A percentile compares a stretch with the other conserved stretches of the same genome.
phyloP scores from a whole-genome alignment of 2,113 vertebrate species.

The Chionodraco myersi region DNA sequence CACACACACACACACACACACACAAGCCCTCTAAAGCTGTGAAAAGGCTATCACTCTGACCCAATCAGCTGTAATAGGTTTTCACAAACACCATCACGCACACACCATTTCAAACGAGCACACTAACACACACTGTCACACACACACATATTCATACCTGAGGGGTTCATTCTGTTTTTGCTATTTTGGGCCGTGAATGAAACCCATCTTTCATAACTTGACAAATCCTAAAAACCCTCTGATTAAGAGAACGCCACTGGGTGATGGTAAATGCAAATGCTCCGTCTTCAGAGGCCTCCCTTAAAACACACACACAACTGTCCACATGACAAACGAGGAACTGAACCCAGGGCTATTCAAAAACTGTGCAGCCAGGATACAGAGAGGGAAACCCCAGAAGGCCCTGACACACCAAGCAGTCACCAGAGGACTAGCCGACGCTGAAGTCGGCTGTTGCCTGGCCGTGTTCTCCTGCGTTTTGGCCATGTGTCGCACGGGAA shows the following conservation, averaged over 20 bases:
- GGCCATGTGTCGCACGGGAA: too few relatives aligned
- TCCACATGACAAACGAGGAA: too few relatives aligned
- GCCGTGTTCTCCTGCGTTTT: too few relatives aligned
- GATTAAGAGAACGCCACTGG: conserved; percentile 45
- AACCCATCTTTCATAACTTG: conserved; percentile 56
- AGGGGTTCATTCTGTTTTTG: conserved; percentile 53
- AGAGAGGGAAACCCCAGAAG: conserved; percentile 65
- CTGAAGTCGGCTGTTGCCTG: too few relatives aligned
- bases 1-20: conserved; percentile 23
- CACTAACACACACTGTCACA: neutral
- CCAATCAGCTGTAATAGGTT: conserved; percentile 64
- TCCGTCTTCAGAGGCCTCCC: conserved; percentile 3
- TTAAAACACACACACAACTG: neutral
- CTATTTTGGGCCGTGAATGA: conserved; percentile 65
- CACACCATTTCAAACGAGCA: conserved; percentile 30
- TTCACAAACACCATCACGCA: conserved; percentile 55
- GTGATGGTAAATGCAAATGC: conserved; percentile 47
- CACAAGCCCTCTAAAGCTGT: conserved; percentile 25
- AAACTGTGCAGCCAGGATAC: conserved; percentile 44
- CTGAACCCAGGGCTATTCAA: conserved; percentile 49
- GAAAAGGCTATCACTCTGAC: conserved; percentile 54
- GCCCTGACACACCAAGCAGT: too few relatives aligned
- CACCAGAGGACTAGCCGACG: too few relatives aligned
- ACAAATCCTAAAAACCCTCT: conserved; percentile 45
- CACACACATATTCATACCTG: conserved; percentile 51